Base-by-base conservation (phyloP, 2,888 invertebrate genomes). In the Lycaena phlaeas region DNA sequence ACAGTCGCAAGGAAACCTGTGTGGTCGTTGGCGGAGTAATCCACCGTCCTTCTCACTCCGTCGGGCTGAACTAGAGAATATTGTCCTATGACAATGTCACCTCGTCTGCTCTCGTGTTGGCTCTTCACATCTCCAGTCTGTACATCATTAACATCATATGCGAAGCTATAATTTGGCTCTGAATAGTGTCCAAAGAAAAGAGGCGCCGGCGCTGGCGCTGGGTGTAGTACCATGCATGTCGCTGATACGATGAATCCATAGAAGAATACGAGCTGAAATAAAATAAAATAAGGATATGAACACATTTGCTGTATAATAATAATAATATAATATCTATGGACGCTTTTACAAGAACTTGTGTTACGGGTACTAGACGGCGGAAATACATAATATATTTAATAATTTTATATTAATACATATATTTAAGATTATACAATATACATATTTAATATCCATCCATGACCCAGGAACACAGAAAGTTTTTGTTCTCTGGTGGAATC, bases 1-100 rank as follows among this genome's bases (percentile, higher is more conserved):
- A 87, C 86, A 3, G 82, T 79, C 15, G 87, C 87, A 47, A 75
- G 74, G 57, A 87, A 87, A 1, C 87, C 87, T 29, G 77, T 71
- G 26, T 76, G 58, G 14, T 85, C 79, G 54, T 87, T 85, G 28
- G 87, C 86, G 52, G 74, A 77, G 56, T 87, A 87, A 42, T 87
- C 86, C 1, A 87, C 87, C 3, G 73, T 84, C 50, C 87, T 78
- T 46, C 72, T 67, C 1, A 85, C 56, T 4, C 87, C 87, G 61
- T 87, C 87, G 41, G 87, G 79, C 48, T 87, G 87, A 1, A 77
- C 54, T 11, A 87, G 57, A 1, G 86, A 81, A 57, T 87, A 87
- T 46, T 86, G 85, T 18, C 87, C 87, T 14, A 79, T 64, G 0
- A 87, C 86, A 1, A 72, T 69, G 41, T 86, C 86, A 1, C 86